Conservation (phyloP, 2,888 invertebrate species). For the Stenotaenia linearis region DNA sequence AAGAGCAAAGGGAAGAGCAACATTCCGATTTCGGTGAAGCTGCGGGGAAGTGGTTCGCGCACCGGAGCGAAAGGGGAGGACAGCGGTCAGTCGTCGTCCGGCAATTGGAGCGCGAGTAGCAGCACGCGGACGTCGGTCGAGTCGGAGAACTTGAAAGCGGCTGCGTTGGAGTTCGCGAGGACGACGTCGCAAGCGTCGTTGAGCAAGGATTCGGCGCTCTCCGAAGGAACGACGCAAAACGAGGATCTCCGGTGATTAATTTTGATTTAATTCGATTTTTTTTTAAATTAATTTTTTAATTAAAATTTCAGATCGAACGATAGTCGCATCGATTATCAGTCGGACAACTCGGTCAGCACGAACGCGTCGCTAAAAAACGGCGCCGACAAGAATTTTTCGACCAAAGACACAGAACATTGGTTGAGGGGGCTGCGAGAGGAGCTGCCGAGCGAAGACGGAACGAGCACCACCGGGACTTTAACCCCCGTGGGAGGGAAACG, state of each 20-base stretch:
- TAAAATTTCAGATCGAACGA: conserved; percentile 6
- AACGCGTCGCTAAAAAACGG: not conserved
- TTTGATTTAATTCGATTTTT: no score
- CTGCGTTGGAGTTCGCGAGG: conserved; percentile 27
- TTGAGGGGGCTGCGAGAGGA: conserved; percentile 34
- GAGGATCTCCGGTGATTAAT: no score
- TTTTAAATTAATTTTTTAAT: not conserved
- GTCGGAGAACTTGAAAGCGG: conserved; percentile 49
- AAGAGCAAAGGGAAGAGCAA: conserved; percentile 30
- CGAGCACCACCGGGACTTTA: conserved; percentile 36
- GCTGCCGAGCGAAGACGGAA: conserved; percentile 27
- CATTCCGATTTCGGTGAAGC: conserved; percentile 55
- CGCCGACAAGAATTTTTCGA: not conserved
- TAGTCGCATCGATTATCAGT: not conserved
- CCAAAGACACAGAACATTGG: conserved; percentile 31
- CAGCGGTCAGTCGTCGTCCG: conserved; percentile 75
- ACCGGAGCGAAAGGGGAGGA: conserved; percentile 54
- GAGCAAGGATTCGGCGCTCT: conserved; percentile 46
- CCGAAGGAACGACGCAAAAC: conserved; percentile 36
- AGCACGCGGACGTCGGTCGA: conserved; percentile 56
- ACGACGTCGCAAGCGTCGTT: conserved; percentile 44
- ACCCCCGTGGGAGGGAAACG: conserved; percentile 33
- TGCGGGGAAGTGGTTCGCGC: conserved; percentile 55
- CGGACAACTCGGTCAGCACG: not conserved
- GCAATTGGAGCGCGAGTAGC: conserved; percentile 92